Evolutionary conservation across 2,797 vertebrate genomes (phyloP).

Genomic region (Dipus sagitta): DNA sequence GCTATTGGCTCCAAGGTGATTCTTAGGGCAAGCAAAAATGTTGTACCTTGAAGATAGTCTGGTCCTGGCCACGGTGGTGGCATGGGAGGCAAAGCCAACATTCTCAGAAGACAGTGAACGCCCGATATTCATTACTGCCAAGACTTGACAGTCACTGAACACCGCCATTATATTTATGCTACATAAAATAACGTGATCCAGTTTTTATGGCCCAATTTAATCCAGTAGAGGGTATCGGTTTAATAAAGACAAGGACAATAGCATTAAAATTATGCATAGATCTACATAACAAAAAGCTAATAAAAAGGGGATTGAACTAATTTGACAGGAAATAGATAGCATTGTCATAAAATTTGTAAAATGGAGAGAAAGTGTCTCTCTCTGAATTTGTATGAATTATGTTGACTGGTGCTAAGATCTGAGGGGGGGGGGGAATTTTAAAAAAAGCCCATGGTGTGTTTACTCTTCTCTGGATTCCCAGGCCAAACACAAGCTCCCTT

Average conservation of each 20-base stretch:
- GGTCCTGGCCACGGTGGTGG: background rate
- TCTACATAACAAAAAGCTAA: slow-evolving; percentile 67
- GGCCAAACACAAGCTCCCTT: slow-evolving; percentile 2
- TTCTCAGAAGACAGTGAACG: slow-evolving; percentile 44
- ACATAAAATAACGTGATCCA: slow-evolving; percentile 74
- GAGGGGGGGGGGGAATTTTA: slow-evolving; percentile 36
- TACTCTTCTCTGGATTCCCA: slow-evolving; percentile 56
- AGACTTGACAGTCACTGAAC: slow-evolving; percentile 72
- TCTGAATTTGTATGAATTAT: slow-evolving; percentile 72
- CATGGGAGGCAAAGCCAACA: slow-evolving; percentile 5
- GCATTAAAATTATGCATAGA: slow-evolving; percentile 79
- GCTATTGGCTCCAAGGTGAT: slow-evolving; percentile 61
- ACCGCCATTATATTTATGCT: slow-evolving; percentile 76
- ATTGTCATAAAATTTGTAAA: slow-evolving; percentile 75
- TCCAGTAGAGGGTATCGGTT: slow-evolving; percentile 72
- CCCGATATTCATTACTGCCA: slow-evolving; percentile 53
- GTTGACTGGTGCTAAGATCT: slow-evolving; percentile 70
- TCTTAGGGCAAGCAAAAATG: slow-evolving; percentile 50
- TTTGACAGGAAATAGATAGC: slow-evolving; percentile 77
- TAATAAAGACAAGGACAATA: slow-evolving; percentile 83
- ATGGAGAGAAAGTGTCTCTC: slow-evolving; percentile 65
- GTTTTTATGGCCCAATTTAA: slow-evolving; percentile 81
- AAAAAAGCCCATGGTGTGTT: background rate
- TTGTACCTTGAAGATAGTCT: slow-evolving; percentile 39
- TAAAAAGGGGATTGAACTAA: slow-evolving; percentile 69